Evolutionary conservation across 2,888 invertebrate genomes (phyloP), one percentile per base, ranked within the genome.

Genomic region (Bugulina stolonifera): DNA sequence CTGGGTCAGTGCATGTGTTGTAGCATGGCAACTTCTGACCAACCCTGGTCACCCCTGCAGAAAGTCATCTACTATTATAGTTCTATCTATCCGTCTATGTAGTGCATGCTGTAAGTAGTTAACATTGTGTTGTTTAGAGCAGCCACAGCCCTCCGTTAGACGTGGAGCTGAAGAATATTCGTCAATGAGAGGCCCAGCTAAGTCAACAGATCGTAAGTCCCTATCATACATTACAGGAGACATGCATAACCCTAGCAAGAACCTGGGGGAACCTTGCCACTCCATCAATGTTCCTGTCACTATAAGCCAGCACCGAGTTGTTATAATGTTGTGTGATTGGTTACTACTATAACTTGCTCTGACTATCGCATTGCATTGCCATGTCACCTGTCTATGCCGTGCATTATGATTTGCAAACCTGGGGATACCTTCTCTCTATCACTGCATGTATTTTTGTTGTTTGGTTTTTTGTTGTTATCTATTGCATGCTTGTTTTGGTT

Each of bases 81-180:
- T n/a, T n/a, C n/a, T n/a, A n/a, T n/a, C n/a, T n/a, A n/a, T n/a
- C n/a, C n/a, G n/a, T n/a, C n/a, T n/a, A n/a, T n/a, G n/a, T n/a
- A n/a, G n/a, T 43, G 43, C 43, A 43, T 43, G 43, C 43, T 43
- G n/a, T n/a, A n/a, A 5, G 43, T 43, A 43, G 43, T 43, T 18
- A 43, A 43, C 18, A 18, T 5, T 43, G 57, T 57, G 25, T 57
- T 25, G 23, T 25, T 57, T 57, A 64, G 64, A 64, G 10, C 34
- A 14, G 14, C 32, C 64, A 27, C 64, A n/a, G n/a, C n/a, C n/a
- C n/a, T n/a, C n/a, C n/a, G n/a, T n/a, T n/a, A n/a, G n/a, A n/a
- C n/a, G 64, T 3, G 64, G 64, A 34, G 34, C 64, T 64, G 64
- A 64, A 10, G 25, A 32, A 32, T 64, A 64, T 32, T 64, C 64